Base-by-base conservation (phyloP, 2,888 invertebrate genomes). In the Tanypteryx hageni region DNA sequence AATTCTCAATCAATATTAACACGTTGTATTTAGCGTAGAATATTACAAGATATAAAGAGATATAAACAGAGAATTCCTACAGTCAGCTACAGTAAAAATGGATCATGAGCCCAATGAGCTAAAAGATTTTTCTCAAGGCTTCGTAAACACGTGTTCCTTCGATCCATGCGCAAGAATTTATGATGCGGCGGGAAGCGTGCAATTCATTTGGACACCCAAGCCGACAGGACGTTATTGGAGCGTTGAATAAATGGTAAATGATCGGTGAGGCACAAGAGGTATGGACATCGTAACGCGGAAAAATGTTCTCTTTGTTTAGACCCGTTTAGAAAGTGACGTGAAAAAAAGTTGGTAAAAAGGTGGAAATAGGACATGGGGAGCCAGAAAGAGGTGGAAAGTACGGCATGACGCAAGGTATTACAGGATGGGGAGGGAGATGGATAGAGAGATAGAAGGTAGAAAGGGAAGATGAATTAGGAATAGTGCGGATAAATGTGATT, bases 391-490 rank as follows among this genome's bases (percentile, higher is more conserved):
- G 22, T 27, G 27, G 68, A 18, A 11, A 68, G 76, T 27, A 27
- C 22, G 27, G 27, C 27, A 27, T 76, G 76, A 76, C 27, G 76
- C 22, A 13, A 76, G 76, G n/a, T 76, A 76, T 76, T 76, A 27
- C 22, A 22, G 76, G 76, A 76, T 22, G 76, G 76, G 10, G 68
- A 44, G 44, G n/a, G n/a, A n/a, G n/a, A n/a, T n/a, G n/a, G n/a
- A 44, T 44, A 44, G 44, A 3, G 44, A 3, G 44, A n/a, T n/a
- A 44, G 44, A 44, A 44, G 44, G 44, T 44, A 44, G 5, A 44
- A 5, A 27, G 76, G 22, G 76, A 76, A 76, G 76, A 76, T 76
- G 76, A 76, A 76, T 76, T 76, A 76, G 76, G 76, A 76, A 3
- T 44, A 44, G 44, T 44, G 44, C 44, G 44, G 44, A 44, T 44